Evolutionary conservation across 2,797 vertebrate genomes (phyloP), one percentile per base, ranked within the genome.

Genomic region (Sebastes jordani): DNA sequence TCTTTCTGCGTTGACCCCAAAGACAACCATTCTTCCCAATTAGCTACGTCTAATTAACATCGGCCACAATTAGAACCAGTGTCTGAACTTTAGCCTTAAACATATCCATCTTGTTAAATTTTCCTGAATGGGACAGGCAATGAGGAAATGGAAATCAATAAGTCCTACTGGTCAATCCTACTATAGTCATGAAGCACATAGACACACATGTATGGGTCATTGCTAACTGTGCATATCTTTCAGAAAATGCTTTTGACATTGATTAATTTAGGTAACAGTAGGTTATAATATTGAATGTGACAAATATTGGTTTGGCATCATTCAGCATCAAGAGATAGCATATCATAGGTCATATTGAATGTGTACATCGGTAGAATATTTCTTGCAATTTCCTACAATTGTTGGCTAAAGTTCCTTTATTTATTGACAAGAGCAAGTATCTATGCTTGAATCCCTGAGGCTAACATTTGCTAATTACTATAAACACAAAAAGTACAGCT

Each of bases 11-110:
- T 29, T 13, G 60, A 68, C 66, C 56, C 34, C 22, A 59, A 46
- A 62, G 52, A 76, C 62, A 78, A 66, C 85, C 78, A 81, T 89
- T 87, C 72, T 72, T 86, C 56, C 80, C 66, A 80, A 89, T 93
- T 84, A 91, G 79, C 79, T 75, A 81, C 20, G 71, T 86, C 70
- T 73, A 90, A 92, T 91, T 89, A 93, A 88, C 58, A 67, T 20
- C 18, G 49, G 52, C 61, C 59, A 68, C 66, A 72, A 80, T 76
- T 69, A 84, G 77, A 76, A 36, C 64, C 30, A 59, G 70, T 61
- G 49, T 74, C 58, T 73, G 78, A 81, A 66, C 70, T 74, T 73
- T 32, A 54, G 74, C 71, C 68, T 79, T 22, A 66, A 81, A 82
- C 38, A 63, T 87, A 92, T 90, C 84, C 76, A 86, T 91, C 86